phyloP scores from a whole-genome alignment of 2,888 invertebrate genomes.

The Athrips mouffetella region DNA sequence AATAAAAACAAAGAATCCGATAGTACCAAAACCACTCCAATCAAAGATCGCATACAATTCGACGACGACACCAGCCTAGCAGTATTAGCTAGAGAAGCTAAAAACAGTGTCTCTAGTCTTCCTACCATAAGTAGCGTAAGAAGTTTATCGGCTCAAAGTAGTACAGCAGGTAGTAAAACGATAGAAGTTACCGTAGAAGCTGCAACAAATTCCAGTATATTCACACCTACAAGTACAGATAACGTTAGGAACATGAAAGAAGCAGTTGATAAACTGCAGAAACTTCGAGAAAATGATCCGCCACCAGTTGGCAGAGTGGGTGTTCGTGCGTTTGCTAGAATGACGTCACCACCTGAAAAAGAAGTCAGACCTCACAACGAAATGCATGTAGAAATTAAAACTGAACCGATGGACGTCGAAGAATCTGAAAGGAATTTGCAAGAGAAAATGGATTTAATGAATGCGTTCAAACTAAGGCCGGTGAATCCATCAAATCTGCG shows the following conservation, averaged over 20 bases:
- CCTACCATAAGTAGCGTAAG: conserved; percentile 60
- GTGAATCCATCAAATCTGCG: conserved; percentile 49
- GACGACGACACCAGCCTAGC: conserved; percentile 58
- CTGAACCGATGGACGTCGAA: conserved; percentile 63
- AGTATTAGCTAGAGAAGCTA: conserved; percentile 40
- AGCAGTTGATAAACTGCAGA: conserved; percentile 48
- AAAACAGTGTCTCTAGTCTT: conserved; percentile 32
- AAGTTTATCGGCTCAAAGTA: conserved; percentile 46
- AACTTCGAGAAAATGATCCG: conserved; percentile 37
- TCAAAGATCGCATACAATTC: conserved; percentile 40
- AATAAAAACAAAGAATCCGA: conserved; percentile 25
- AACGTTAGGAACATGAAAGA: conserved; percentile 49
- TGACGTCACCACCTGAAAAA: conserved; percentile 45
- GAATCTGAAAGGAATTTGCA: conserved; percentile 50
- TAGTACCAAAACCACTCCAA: conserved; percentile 23
- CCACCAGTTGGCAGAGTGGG: conserved; percentile 55
- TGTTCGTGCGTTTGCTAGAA: conserved; percentile 65
- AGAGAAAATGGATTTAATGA: conserved; percentile 64
- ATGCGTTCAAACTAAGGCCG: conserved; percentile 56
- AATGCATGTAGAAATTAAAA: conserved; percentile 60
- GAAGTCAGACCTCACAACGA: conserved; percentile 28
- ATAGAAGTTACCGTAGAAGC: conserved; percentile 43
- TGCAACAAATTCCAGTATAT: conserved; percentile 43
- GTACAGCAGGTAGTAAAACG: conserved; percentile 26
- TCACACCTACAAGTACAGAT: conserved; percentile 51